These are phyloP conservation scores for Epinotia bilunana DNA, from an alignment of 2,888 invertebrate genomes.

Conservation along the genomic window DNA sequence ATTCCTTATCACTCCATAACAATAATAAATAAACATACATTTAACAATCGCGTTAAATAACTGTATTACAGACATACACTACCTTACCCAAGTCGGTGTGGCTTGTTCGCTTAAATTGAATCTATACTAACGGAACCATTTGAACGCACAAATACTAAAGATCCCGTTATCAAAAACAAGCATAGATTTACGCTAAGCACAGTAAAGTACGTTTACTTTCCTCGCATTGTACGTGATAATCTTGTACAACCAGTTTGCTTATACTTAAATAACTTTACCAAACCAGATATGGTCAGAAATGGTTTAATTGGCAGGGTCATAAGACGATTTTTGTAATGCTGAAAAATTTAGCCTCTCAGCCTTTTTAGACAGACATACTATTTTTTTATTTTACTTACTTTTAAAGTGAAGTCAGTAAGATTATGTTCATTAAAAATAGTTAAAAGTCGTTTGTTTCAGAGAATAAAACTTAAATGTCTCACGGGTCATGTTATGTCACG, in stretches of 20 bases:
- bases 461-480: too few species aligned
- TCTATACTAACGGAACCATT: conserved; percentile 20
- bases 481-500: too few species aligned
- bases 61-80: neutral
- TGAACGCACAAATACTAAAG: conserved; percentile 32
- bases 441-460: too few species aligned
- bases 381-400: too few species aligned
- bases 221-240: conserved; percentile 19
- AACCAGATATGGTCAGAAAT: neutral
- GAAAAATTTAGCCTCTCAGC: too few species aligned
- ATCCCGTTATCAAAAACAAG: conserved; percentile 35
- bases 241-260: neutral
- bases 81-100: conserved; percentile 4
- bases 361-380: too few species aligned
- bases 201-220: conserved; percentile 39
- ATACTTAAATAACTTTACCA: neutral
- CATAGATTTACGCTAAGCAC: conserved; percentile 35
- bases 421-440: too few species aligned
- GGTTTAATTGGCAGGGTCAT: too few species aligned
- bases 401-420: too few species aligned
- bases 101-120: neutral
- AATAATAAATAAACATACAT: neutral
- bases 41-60: neutral
- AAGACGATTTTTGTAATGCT: too few species aligned
- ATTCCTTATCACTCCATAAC: neutral